These are phyloP conservation scores for Holothuria glaberrima DNA, from an alignment of 35 echinoderm and acorn worm species.

Conservation along the genomic window DNA sequence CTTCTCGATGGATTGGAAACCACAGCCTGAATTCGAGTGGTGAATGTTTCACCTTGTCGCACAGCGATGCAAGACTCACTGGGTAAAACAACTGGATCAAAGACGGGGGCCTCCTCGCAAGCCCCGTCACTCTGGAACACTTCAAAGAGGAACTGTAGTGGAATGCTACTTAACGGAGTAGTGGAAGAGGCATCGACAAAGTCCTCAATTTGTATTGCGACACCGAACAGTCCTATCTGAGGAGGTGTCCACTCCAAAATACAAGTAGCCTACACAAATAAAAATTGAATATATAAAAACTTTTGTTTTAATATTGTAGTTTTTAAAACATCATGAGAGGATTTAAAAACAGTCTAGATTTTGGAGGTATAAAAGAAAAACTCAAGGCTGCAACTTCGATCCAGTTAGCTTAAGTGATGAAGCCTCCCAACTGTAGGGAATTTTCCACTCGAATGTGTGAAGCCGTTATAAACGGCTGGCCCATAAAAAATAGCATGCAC, in stretches of 20 bases:
- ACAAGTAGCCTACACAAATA: neutral
- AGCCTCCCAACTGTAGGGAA: no score
- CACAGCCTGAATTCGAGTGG: conserved; percentile 20
- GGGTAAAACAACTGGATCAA: conserved; percentile 19
- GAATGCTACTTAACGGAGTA: conserved; percentile 34
- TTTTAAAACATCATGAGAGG: no score
- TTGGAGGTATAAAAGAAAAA: no score
- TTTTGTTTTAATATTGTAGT: no score
- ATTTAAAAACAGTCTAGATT: no score
- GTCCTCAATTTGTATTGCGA: conserved; percentile 39
- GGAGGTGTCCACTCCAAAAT: conserved; percentile 15
- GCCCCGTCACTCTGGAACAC: conserved; percentile 1
- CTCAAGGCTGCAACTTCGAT: no score
- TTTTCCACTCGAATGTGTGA: no score
- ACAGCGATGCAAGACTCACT: conserved; percentile 34
- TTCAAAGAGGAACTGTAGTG: conserved; percentile 34
- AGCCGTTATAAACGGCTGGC: no score
- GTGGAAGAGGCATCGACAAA: conserved; percentile 6
- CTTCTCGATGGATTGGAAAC: conserved; percentile 32
- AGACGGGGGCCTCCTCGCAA: neutral
- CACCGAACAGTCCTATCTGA: conserved; percentile 17
- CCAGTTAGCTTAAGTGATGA: no score
- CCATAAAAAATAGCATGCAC: no score
- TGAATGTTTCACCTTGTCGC: neutral
- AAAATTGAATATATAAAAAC: no score